Base-by-base conservation (phyloP, 1,140 invertebrate genomes). In the Onthophagus taurus region DNA sequence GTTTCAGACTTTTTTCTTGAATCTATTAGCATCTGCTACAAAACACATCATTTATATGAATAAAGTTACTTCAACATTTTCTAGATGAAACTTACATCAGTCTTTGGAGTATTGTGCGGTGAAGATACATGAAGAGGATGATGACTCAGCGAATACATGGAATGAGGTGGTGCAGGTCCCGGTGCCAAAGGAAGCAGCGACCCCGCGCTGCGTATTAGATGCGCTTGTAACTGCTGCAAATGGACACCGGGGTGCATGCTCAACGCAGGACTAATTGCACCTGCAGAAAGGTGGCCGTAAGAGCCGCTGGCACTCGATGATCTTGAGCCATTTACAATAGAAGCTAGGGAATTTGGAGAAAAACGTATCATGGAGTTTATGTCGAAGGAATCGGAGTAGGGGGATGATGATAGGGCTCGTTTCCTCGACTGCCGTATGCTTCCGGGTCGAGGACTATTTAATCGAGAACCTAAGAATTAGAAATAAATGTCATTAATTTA, bases 301-400 rank as follows among this genome's bases (percentile, higher is more conserved):
- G 89, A 92, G 11, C 92, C 90, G 58, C 86, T 89, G 0, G 80
- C 76, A 41, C 83, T 89, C 24, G 85, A 89, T 42, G 81, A 83
- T 31, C 85, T 72, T 1, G 87, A 89, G 3, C 88, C 89, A 55
- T 90, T 89, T 53, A 92, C 85, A 33, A 92, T 81, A n/a, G 88
- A 88, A 14, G 85, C 84, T 44, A 97, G 66, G 24, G 90, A 94
- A 51, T 91, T 94, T 0, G 92, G 93, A 9, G 91, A 96, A 53
- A 92, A 90, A 48, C 92, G 77, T 53, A 97, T 95, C 73, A 96
- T 86, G 36, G 90, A 92, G 57, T 89, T 90, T 54, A 97, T 83
- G 63, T 96, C 91, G 57, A 95, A 78, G 8, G 87, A 88, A 62
- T 96, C 91, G 0, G 90, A 91, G 55, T 95, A 93, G 0, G 93